Base-by-base conservation (phyloP, 1,140 invertebrate species). In the Hyles vespertilio region DNA sequence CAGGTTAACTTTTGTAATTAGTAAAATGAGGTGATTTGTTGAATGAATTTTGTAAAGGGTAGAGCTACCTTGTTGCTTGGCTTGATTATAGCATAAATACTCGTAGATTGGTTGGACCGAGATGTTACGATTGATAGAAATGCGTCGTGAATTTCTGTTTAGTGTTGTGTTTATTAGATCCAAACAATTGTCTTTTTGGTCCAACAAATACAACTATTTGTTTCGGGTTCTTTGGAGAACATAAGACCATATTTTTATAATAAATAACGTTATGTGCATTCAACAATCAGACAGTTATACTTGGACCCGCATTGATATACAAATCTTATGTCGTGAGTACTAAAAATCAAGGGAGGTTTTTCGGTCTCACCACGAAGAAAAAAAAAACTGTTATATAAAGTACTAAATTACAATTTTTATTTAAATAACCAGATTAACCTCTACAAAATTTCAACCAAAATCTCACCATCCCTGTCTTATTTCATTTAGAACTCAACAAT, bases 401-500 rank as follows among this genome's bases (percentile, higher is more conserved):
- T 22, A 22, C 22, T 22, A 22, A 22, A 22, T 1, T 22, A 2
- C 2, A 22, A 22, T 22, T 22, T 22, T 22, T 22, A 22, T 22
- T 22, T 22, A 0, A 22, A 22, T 22, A 22, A 22, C 22, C 22
- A 22, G 22, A 22, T 22, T 22, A 22, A 51, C n/a, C 34, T 34
- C 50, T 11, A 53, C 40, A 53, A 66, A 65, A 63, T 73, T 65
- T 66, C 56, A 65, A 65, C 55, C 51, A 50, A 47, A 62, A 33
- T 51, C 56, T 60, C 52, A 60, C 64, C 56, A 59, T 61, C 56
- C 52, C 56, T 65, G 57, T 53, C 60, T 58, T 65, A 62, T 65
- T 65, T 67, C 67, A 58, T 58, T 69, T 72, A 64, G 55, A 59
- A 62, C 56, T 61, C 46, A 40, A 22, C 22, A 57, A 53, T 60